These are phyloP conservation scores for Chauna torquata DNA, from an alignment of 2,113 vertebrate genomes.

Conservation along the genomic window DNA sequence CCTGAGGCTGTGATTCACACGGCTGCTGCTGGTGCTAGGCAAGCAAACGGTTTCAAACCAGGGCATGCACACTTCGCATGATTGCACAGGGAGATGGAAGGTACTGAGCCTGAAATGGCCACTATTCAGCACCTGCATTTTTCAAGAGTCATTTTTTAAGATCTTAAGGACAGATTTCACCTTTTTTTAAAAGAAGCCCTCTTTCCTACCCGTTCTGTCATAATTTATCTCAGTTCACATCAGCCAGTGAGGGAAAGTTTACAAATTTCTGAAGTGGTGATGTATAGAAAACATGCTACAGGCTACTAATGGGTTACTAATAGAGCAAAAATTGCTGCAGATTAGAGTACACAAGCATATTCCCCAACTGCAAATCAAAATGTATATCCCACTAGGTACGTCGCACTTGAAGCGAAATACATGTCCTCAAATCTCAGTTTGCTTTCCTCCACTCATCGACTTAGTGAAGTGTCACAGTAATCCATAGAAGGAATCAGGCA, in stretches of 20 bases:
- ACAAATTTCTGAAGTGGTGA: not conserved
- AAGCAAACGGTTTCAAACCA: not conserved
- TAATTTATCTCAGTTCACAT: not conserved
- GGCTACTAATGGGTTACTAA: slow-evolving; percentile 26
- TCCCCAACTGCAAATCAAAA: slow-evolving; percentile 17
- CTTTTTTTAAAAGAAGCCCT: not conserved
- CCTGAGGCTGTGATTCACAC: not conserved
- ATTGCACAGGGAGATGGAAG: not conserved
- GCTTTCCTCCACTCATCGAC: not conserved
- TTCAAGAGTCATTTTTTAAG: not conserved
- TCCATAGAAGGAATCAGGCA: not conserved
- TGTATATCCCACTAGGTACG: not conserved
- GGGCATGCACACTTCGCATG: not conserved
- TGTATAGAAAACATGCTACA: not conserved
- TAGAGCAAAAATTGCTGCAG: slow-evolving; percentile 26
- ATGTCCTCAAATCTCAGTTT: not conserved
- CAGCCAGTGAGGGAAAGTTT: not conserved
- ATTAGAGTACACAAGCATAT: not conserved
- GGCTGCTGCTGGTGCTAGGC: not conserved
- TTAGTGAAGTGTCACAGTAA: not conserved
- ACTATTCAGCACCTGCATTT: not conserved
- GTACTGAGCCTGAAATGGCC: not conserved
- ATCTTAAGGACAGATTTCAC: not conserved
- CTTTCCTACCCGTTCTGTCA: not conserved
- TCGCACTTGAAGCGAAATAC: not conserved